Conservation (phyloP, 2,888 invertebrate genomes). For the Toxonevra muliebris region DNA sequence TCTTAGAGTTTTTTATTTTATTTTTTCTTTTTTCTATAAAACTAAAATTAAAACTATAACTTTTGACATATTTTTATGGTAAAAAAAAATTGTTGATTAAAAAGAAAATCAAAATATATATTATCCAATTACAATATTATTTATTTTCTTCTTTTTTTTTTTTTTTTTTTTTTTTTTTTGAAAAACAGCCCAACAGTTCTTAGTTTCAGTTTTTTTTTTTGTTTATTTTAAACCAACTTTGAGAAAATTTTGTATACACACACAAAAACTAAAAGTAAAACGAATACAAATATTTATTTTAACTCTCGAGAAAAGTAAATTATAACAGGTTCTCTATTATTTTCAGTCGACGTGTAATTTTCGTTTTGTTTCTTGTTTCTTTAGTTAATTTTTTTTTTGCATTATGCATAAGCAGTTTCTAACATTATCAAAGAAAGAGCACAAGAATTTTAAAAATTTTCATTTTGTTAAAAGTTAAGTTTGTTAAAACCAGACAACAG, state of each 20-base stretch:
- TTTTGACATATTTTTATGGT: not conserved
- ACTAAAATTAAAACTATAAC: not conserved
- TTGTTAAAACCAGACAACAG: no score
- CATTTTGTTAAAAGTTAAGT: no score
- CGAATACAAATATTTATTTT: no score
- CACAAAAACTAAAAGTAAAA: no score
- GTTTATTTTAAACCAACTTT: not conserved
- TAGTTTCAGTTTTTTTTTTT: slow-evolving; percentile 7
- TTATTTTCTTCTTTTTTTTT: slow-evolving; percentile 19
- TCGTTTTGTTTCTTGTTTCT: slow-evolving; percentile 15
- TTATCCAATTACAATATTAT: slow-evolving; percentile 15
- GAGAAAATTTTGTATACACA: no score
- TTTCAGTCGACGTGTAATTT: slow-evolving; percentile 8
- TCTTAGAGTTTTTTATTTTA: slow-evolving; percentile 39
- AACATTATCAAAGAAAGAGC: slow-evolving; percentile 35
- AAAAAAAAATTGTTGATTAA: not conserved
- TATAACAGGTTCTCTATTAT: not conserved
- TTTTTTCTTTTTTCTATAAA: slow-evolving; percentile 3
- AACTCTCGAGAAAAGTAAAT: not conserved
- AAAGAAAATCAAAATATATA: not conserved
- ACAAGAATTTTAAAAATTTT: slow-evolving; percentile 12
- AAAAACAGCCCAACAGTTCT: slow-evolving; percentile 28
- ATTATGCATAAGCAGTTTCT: slow-evolving; percentile 24
- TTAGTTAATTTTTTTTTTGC: slow-evolving; percentile 1
- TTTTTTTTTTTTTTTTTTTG: slow-evolving; percentile 41